Conservation (phyloP, 1,140 invertebrate genomes). For the Drosophila nigrodunni region DNA sequence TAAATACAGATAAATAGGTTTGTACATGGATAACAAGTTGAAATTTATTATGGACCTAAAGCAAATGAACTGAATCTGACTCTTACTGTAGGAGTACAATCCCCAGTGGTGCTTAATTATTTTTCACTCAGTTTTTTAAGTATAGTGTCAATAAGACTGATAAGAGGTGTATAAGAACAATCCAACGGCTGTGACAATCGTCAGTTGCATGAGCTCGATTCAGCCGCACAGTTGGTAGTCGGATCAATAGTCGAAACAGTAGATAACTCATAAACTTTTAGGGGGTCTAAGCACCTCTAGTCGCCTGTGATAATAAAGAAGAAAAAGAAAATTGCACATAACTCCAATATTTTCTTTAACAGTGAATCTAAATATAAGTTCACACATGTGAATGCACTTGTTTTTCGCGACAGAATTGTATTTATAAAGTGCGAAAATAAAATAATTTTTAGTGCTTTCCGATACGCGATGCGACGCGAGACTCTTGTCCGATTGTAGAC, state of each 20-base stretch:
- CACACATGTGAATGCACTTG: not conserved
- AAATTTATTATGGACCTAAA: not conserved
- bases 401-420: not conserved
- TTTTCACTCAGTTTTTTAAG: slow-evolving; percentile 1
- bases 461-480: not conserved
- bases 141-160: slow-evolving; percentile 16
- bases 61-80: not conserved
- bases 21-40: not conserved
- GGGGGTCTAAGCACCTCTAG: not conserved
- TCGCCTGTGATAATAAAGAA: slow-evolving; percentile 7
- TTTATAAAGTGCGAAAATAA: slow-evolving; percentile 1
- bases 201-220: slow-evolving; percentile 24
- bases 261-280: not conserved
- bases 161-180: slow-evolving; percentile 26
- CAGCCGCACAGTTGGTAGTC: slow-evolving; percentile 5
- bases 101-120: not conserved
- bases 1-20: not conserved
- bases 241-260: not conserved
- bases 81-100: not conserved
- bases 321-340: slow-evolving; percentile 3
- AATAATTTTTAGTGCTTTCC: not conserved
- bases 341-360: slow-evolving; percentile 3
- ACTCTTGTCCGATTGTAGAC: not conserved
- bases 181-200: not conserved
- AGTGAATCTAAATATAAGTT: not conserved